These are phyloP conservation scores for Morinoia aosen DNA, from an alignment of 2,888 invertebrate species.

Conservation along the genomic window DNA sequence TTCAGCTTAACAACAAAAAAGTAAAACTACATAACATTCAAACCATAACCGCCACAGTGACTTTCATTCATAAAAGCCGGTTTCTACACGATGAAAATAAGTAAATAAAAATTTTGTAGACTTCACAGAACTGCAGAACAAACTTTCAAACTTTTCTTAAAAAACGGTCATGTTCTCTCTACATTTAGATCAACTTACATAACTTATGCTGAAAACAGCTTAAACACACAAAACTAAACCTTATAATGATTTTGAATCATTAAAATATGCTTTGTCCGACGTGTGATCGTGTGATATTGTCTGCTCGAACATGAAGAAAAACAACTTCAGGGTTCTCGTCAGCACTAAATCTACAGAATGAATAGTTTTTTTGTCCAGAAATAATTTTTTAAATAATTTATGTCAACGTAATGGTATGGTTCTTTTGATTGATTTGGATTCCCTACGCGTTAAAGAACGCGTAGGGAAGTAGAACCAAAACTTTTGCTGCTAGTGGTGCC, in stretches of 20 bases:
- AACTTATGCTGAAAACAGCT: background rate
- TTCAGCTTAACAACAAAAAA: background rate
- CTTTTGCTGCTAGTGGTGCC: too few relatives aligned
- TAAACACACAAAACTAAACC: background rate
- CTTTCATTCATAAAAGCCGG: background rate
- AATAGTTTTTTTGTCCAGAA: background rate
- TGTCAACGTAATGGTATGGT: background rate
- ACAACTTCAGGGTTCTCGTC: background rate
- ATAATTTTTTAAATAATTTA: background rate
- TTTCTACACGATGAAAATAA: background rate
- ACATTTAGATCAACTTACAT: background rate
- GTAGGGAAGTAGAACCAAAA: background rate
- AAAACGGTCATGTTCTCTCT: background rate
- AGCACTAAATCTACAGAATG: background rate
- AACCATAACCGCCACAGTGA: background rate
- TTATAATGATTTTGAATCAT: background rate
- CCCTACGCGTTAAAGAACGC: background rate
- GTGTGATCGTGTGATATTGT: background rate
- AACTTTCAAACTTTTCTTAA: background rate
- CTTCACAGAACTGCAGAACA: background rate
- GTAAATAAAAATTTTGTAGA: background rate
- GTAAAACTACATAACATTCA: slow-evolving; percentile 3
- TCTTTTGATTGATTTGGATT: background rate
- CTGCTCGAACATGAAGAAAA: background rate
- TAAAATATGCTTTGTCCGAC: background rate